Evolutionary conservation across 2,797 vertebrate genomes (phyloP), one percentile per base, ranked within the genome.

Genomic region (Pampus argenteus): DNA sequence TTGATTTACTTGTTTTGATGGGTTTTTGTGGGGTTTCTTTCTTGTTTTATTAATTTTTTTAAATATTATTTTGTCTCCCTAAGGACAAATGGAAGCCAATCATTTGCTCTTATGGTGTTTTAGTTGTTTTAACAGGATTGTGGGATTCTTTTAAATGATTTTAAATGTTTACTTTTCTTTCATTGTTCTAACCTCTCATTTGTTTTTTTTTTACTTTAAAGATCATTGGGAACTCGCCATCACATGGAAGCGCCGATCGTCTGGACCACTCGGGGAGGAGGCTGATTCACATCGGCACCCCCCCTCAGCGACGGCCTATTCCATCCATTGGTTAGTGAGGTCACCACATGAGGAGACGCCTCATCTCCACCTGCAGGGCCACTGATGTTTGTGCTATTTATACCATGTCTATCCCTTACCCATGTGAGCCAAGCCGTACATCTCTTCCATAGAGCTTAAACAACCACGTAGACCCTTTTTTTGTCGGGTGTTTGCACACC

Each of bases 291-390:
- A 90, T 95, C 75, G 89, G 94, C 58, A 88, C 89, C 31, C 95
- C 94, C 68, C 91, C 95, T 47, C 96, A 94, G 63, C 94, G 96
- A 84, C 89, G 96, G 52, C 94, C 96, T 81, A 96, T 96, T 85
- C 96, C 96, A 66, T 95, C 97, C 88, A 96, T 97, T 84, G 98
- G 98, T 99, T 91, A 99, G 98, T 99, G 94, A 86, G 90, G 89
- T 93, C 89, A 87, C 80, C 76, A 86, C 69, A 81, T 75, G 82
- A 89, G 86, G 88, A 89, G 79, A 83, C 63, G 70, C 64, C 59
- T 64, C 71, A 66, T 78, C 84, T 64, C 81, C 83, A 78, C 78
- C 68, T 71, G 77, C 86, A 87, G 88, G 83, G 81, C 86, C 82
- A 81, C 85, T 87, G 86, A 89, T 91, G 88, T 92, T 90, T 87